A percentile compares a stretch with the other conserved stretches of the same genome.
Conservation (phyloP, 2,888 invertebrate genomes). For the Sthenelais limicola region DNA sequence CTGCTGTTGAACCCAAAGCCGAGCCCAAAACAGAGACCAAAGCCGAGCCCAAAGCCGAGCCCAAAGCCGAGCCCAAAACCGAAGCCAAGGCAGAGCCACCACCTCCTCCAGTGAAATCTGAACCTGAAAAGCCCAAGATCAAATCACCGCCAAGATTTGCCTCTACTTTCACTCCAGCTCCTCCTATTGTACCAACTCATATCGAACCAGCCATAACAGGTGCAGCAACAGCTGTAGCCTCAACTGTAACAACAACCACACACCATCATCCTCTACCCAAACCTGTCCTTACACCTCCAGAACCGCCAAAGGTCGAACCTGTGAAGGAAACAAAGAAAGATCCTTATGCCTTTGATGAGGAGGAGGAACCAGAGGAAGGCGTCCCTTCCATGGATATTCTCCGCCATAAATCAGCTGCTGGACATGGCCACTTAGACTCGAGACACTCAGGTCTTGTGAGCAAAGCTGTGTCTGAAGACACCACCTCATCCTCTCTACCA, state of each 20-base stretch:
- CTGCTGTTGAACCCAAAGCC: neutral
- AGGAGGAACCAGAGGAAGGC: slow-evolving; percentile 24
- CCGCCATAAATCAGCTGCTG: slow-evolving; percentile 15
- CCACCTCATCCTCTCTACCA: slow-evolving; percentile 4
- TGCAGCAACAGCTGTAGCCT: neutral
- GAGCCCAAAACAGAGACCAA: neutral
- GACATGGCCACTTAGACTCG: neutral
- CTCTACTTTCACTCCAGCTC: slow-evolving; percentile 11
- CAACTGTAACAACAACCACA: neutral
- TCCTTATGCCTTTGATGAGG: slow-evolving; percentile 27
- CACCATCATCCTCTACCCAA: neutral
- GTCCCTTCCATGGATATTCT: slow-evolving; percentile 14
- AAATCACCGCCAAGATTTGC: neutral
- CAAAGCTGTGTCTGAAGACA: slow-evolving; percentile 10
- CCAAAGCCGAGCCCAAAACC: neutral
- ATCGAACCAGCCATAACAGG: neutral
- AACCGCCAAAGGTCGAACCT: slow-evolving; percentile 5
- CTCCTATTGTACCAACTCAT: no score
- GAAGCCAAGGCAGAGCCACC: neutral
- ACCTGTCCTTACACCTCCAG: slow-evolving; percentile 13
- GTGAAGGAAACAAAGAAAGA: slow-evolving; percentile 24
- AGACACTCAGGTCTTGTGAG: no score
- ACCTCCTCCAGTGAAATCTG: slow-evolving; percentile 4
- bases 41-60: neutral
- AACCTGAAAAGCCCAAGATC: neutral